Percentiles rank a stretch among this genome's conserved stretches.
These are phyloP conservation scores for Arctocebus calabarensis DNA, from an alignment of 2,797 vertebrate species.

Conservation along the genomic window DNA sequence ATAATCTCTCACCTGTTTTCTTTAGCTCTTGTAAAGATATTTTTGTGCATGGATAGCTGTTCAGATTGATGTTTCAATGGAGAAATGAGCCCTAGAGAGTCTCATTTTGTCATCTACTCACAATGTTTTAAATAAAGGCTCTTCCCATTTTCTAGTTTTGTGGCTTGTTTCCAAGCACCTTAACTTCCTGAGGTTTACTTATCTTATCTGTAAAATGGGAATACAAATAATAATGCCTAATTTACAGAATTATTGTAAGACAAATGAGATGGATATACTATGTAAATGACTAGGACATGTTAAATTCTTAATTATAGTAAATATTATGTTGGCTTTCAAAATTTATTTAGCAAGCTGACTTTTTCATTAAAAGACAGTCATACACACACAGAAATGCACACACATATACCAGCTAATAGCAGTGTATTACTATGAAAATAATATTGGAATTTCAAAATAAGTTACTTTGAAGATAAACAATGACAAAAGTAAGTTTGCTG, in stretches of 20 bases:
- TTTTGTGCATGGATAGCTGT: neutral
- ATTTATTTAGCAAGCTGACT: neutral
- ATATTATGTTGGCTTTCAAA: conserved; percentile 34
- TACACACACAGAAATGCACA: neutral
- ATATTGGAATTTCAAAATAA: conserved; percentile 22
- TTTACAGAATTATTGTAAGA: conserved; percentile 20
- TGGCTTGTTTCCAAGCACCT: neutral
- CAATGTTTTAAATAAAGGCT: conserved; percentile 5
- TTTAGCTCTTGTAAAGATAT: neutral
- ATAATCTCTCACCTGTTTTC: neutral
- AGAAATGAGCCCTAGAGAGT: neutral
- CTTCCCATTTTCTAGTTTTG: neutral
- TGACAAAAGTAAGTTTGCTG: neutral
- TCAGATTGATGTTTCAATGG: neutral
- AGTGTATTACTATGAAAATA: neutral
- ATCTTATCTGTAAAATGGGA: conserved; percentile 21
- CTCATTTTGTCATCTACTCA: neutral
- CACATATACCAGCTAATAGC: neutral
- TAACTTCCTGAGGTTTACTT: neutral
- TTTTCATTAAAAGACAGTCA: conserved; percentile 8
- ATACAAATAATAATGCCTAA: conserved; percentile 44
- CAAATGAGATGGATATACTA: neutral
- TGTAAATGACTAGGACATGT: neutral
- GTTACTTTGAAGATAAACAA: conserved; percentile 6
- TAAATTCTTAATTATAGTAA: conserved; percentile 5